Evolutionary conservation across 2,113 vertebrate species (phyloP), one percentile per base, ranked within the genome.

Genomic region (Ceyx cyanopectus): DNA sequence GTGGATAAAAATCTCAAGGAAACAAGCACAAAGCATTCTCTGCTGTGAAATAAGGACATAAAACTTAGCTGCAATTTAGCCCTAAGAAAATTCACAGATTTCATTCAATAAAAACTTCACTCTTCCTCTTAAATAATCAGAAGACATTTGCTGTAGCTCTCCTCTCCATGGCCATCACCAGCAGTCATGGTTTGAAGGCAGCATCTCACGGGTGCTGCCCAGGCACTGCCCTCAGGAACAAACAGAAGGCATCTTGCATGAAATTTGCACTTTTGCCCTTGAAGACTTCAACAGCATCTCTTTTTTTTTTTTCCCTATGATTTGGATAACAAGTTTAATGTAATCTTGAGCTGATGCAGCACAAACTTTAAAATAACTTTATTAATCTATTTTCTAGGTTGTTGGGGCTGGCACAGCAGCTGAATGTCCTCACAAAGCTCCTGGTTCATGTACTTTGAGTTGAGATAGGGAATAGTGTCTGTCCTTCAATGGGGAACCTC

Each of bases 11-110:
- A 63, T n/a, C 34, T 48, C 20, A 46, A 53, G 56, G 27, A 73
- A 79, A 76, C 0, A 0, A 62, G 7, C 3, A 29, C 14, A 45
- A 5, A 1, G 0, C 2, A 7, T 11, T 65, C 23, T 14, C 16
- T 1, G 0, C 24, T 87, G 24, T 46, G 32, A 54, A 87, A 73
- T 0, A 18, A 17, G 10, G 45, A 17, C 45, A 9, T 10, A 82
- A 82, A 81, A 40, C 32, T 54, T 37, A 11, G 17, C 51, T 68
- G 29, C 15, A 53, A 37, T 73, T 73, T 56, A 79, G 41, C 45
- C 26, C 26, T 27, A 32, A 68, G 20, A 20, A 54, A 76, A 70
- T 58, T 32, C 40, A 30, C 45, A 46, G 18, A 22, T 43, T 30
- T 50, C 65, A 73, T 66, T 69, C 14, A 80, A 29, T 41, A 24